Evolutionary conservation across 2,113 vertebrate genomes (phyloP), one percentile per base, ranked within the genome.

Genomic region (Colius striatus): DNA sequence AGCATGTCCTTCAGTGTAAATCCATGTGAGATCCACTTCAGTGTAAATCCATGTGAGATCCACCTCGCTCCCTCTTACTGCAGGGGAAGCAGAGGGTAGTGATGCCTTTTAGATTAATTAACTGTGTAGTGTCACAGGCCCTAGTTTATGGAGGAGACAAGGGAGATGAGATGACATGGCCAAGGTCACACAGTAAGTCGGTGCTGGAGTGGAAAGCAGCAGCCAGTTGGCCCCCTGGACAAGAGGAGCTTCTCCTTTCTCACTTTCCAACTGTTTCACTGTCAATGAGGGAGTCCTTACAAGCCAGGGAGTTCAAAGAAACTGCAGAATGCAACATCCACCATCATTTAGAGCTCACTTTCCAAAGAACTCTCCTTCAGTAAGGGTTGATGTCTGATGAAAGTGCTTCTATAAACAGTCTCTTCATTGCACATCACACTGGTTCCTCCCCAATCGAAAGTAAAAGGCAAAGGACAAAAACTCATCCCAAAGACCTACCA

Each of bases 101-200:
- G 29, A 22, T 85, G 86, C 10, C 58, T 72, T 84, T 83, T 3
- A 17, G 54, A 54, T 67, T 60, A 30, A 47, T 29, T 21, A 41
- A 8, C 7, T 3, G 54, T n/a, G 63, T 26, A 6, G 7, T 1
- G 41, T 32, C 50, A 6, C 34, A 7, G 53, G 30, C 22, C 9
- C 6, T 3, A 15, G 32, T 19, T 21, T 18, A 3, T 0, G 3
- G 18, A 58, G 51, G 30, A 20, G 47, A 36, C 6, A 8, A 2
- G 22, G 65, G 38, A 58, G 22, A 4, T 3, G 34, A 60, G 55
- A 12, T 1, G 23, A 53, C 51, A 7, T 0, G 20, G 8, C 11
- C 47, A 10, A 65, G 81, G 48, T 8, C 73, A 29, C 34, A 4
- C 4, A 23, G 22, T 0, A 20, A 43, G 15, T 16, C 87, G 45